A percentile compares a stretch with the other conserved stretches of the same genome.
phyloP scores from a whole-genome alignment of 2,113 vertebrate genomes.

The Climacteris rufus region DNA sequence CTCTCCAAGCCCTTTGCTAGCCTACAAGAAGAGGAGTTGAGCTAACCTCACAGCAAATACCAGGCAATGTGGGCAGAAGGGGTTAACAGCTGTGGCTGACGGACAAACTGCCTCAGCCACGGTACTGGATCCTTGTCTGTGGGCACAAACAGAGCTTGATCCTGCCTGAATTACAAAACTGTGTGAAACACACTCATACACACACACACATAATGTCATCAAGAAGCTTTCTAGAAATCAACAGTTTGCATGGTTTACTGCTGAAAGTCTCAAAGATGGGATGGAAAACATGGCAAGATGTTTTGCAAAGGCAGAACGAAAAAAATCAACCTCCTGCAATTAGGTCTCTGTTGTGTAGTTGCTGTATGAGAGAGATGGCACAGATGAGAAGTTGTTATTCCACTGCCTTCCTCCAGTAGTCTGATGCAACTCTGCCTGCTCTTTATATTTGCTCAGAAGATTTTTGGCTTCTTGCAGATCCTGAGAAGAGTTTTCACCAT shows the following conservation, averaged over 20 bases:
- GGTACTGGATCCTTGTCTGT: neutral
- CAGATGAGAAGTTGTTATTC: slow-evolving; percentile 67
- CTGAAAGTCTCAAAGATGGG: neutral
- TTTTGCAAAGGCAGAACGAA: neutral
- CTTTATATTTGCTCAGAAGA: slow-evolving; percentile 81
- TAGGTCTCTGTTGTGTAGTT: slow-evolving; percentile 74
- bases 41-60: slow-evolving; percentile 53
- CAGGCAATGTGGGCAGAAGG: neutral
- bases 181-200: slow-evolving; percentile 13
- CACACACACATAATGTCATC: neutral
- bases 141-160: neutral
- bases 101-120: neutral
- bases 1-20: slow-evolving; percentile 41
- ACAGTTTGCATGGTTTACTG: neutral
- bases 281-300: neutral
- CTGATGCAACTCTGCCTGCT: slow-evolving; percentile 57
- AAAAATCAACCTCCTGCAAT: neutral
- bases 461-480: slow-evolving; percentile 83
- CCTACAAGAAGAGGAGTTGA: neutral
- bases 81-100: neutral
- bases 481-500: slow-evolving; percentile 84
- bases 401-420: slow-evolving; percentile 65
- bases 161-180: neutral
- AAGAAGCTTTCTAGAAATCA: slow-evolving; percentile 2
- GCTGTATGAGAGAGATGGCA: slow-evolving; percentile 65